Conservation (phyloP, 2,888 invertebrate genomes). For the Drosophila maculinotata region DNA sequence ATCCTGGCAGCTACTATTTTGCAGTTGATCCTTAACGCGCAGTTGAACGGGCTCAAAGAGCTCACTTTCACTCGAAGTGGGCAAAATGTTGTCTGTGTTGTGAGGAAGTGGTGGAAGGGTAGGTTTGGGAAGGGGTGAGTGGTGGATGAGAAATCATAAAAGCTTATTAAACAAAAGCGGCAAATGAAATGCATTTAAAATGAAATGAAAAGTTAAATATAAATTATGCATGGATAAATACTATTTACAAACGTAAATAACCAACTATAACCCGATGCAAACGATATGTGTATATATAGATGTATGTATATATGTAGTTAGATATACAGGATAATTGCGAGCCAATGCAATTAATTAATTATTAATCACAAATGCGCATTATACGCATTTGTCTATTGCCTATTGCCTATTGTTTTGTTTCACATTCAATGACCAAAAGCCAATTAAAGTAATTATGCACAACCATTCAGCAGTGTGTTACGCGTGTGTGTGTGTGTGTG, state of each 20-base stretch:
- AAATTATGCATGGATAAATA: slow-evolving; percentile 20
- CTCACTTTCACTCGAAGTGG: slow-evolving; percentile 46
- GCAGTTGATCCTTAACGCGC: slow-evolving; percentile 52
- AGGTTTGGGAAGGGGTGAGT: neutral
- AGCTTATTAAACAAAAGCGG: slow-evolving; percentile 46
- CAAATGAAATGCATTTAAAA: slow-evolving; percentile 18
- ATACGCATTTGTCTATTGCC: slow-evolving; percentile 18
- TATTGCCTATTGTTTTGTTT: slow-evolving; percentile 21
- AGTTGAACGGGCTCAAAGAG: slow-evolving; percentile 54
- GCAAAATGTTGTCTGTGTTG: slow-evolving; percentile 69
- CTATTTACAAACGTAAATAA: slow-evolving; percentile 42
- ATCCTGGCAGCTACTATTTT: slow-evolving; percentile 19
- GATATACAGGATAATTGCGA: slow-evolving; percentile 28
- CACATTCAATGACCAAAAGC: slow-evolving; percentile 56
- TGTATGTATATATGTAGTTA: slow-evolving; percentile 1
- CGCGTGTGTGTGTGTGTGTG: slow-evolving; percentile 12
- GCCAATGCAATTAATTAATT: slow-evolving; percentile 64
- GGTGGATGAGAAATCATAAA: slow-evolving; percentile 40
- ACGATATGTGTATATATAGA: slow-evolving; percentile 12
- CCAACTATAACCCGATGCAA: slow-evolving; percentile 22
- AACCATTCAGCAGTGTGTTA: slow-evolving; percentile 37
- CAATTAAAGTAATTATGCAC: slow-evolving; percentile 73
- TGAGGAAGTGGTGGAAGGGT: no score
- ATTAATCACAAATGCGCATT: slow-evolving; percentile 50
- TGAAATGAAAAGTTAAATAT: slow-evolving; percentile 34